Percentiles rank a stretch among this genome's conserved stretches.
These are phyloP conservation scores for Acanthoscelides obtectus DNA, from an alignment of 2,888 invertebrate species.

Conservation along the genomic window DNA sequence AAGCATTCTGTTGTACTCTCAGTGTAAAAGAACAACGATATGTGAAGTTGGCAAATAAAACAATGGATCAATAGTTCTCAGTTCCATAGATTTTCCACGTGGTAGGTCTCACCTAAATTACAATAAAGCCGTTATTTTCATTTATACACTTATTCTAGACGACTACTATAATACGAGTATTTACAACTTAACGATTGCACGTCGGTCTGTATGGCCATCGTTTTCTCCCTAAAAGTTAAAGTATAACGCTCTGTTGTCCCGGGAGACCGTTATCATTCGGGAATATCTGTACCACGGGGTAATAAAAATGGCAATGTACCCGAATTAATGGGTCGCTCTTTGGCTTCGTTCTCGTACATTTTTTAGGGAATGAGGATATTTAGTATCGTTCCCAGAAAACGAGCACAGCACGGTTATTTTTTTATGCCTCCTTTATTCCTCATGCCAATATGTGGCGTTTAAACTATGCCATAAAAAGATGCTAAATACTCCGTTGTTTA, in stretches of 20 bases:
- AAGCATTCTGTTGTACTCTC: background rate
- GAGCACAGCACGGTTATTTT: background rate
- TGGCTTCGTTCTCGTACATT: background rate
- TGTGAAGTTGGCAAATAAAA: background rate
- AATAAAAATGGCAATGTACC: background rate
- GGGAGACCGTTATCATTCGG: background rate
- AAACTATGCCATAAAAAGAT: too few species aligned
- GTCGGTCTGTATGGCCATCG: background rate
- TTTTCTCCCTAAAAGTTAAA: background rate
- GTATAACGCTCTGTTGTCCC: background rate
- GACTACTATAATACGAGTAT: background rate
- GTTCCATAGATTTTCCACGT: background rate
- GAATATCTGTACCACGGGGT: background rate
- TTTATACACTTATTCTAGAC: background rate
- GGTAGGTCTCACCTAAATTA: background rate
- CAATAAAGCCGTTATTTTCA: background rate
- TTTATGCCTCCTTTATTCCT: too few species aligned
- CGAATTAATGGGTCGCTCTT: background rate
- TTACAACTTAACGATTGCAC: background rate
- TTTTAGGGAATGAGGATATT: background rate
- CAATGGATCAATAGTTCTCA: background rate
- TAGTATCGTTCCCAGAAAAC: background rate
- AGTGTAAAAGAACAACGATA: background rate
- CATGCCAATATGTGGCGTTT: too few species aligned
- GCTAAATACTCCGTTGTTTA: too few species aligned